These are phyloP conservation scores for Circus cinereus DNA, from an alignment of 2,797 vertebrate species.

Conservation along the genomic window DNA sequence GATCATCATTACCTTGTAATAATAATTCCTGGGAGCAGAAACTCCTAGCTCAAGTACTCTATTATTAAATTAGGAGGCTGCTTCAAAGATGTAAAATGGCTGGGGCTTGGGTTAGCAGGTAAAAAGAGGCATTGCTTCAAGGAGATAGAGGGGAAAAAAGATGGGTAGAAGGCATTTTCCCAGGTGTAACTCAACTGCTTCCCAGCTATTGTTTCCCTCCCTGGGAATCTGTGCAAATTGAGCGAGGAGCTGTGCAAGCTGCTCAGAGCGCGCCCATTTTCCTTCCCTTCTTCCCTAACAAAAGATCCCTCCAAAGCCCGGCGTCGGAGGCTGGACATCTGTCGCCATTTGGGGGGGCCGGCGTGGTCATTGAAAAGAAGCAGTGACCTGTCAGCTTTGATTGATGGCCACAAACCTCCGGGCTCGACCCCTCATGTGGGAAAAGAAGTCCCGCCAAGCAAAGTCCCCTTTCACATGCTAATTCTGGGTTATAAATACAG, in stretches of 20 bases:
- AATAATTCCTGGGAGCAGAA: neutral
- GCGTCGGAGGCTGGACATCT: slow-evolving; percentile 87
- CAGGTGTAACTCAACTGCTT: slow-evolving; percentile 73
- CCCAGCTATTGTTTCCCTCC: slow-evolving; percentile 75
- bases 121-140: neutral
- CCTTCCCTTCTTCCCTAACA: slow-evolving; percentile 50
- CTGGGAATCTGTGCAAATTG: slow-evolving; percentile 72
- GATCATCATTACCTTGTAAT: neutral
- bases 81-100: neutral
- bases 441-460: slow-evolving; percentile 86
- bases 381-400: slow-evolving; percentile 89
- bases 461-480: slow-evolving; percentile 87
- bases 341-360: slow-evolving; percentile 79
- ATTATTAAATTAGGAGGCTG: neutral
- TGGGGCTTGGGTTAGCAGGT: slow-evolving; percentile 58
- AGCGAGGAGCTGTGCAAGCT: slow-evolving; percentile 55
- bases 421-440: slow-evolving; percentile 84
- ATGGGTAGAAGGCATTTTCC: slow-evolving; percentile 48
- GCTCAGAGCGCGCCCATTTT: slow-evolving; percentile 59
- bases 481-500: slow-evolving; percentile 85
- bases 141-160: neutral
- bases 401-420: slow-evolving; percentile 81
- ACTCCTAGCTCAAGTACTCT: neutral
- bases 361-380: slow-evolving; percentile 81
- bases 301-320: slow-evolving; percentile 69